These are phyloP conservation scores for Merops nubicus DNA, from an alignment of 2,113 vertebrate species.

Conservation along the genomic window DNA sequence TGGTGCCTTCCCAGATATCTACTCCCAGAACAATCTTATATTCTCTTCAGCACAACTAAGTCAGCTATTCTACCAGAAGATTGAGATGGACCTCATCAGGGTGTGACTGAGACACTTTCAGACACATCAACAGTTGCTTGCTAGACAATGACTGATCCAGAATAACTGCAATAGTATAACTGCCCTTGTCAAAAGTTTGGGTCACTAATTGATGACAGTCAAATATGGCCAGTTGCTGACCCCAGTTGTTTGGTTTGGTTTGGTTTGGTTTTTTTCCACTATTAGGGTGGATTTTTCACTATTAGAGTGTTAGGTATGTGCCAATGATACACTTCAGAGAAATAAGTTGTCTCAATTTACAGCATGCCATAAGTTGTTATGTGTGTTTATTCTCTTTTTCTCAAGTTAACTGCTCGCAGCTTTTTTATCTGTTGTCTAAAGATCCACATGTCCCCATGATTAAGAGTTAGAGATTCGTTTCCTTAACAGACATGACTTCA, in stretches of 20 bases:
- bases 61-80: not conserved
- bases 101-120: not conserved
- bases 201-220: not conserved
- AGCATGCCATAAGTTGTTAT: not conserved
- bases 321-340: not conserved
- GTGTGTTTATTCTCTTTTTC: not conserved
- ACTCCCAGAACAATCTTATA: not conserved
- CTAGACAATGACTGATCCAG: not conserved
- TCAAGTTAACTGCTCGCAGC: not conserved
- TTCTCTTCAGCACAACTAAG: not conserved
- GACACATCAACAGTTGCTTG: not conserved
- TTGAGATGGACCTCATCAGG: not conserved
- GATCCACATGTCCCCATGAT: fast-evolving
- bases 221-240: not conserved
- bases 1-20: not conserved
- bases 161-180: not conserved
- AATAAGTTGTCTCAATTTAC: not conserved
- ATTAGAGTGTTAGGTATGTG: not conserved
- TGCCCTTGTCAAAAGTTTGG: not conserved
- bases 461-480: not conserved
- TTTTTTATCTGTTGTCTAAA: not conserved
- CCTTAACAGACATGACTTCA: not conserved
- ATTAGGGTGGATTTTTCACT: too few relatives aligned
- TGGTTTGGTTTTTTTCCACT: too few relatives aligned
- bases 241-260: fast-evolving